phyloP scores from a whole-genome alignment of 2,888 invertebrate species.

The Dicycla oo region DNA sequence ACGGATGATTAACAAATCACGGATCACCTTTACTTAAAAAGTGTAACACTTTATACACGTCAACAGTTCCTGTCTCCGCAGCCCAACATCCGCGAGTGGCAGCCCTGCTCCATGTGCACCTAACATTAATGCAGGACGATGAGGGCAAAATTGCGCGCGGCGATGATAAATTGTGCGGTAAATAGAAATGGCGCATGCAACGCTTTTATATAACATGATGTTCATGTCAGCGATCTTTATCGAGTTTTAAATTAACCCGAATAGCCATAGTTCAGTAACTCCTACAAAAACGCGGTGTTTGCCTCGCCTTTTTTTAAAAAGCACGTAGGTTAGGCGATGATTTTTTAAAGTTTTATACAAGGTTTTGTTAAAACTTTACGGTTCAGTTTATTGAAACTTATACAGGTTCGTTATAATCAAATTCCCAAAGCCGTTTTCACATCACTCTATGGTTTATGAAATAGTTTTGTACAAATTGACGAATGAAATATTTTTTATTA shows the following conservation, averaged over 20 bases:
- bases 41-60: not conserved
- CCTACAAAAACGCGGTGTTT: constrained; percentile 44
- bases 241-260: constrained; percentile 60
- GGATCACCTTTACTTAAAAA: constrained; percentile 4
- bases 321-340: constrained; percentile 8
- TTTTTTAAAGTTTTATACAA: constrained; percentile 37
- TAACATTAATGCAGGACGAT: constrained; percentile 63
- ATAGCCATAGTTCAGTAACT: constrained; percentile 62
- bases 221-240: constrained; percentile 67
- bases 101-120: constrained; percentile 42
- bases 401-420: constrained; percentile 10
- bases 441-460: constrained; percentile 14
- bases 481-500: constrained; percentile 21
- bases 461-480: constrained; percentile 5
- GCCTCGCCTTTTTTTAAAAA: constrained; percentile 33
- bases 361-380: constrained; percentile 19
- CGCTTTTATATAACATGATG: constrained; percentile 66
- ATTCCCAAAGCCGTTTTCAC: constrained; percentile 7
- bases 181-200: constrained; percentile 73
- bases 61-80: not conserved
- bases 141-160: constrained; percentile 68
- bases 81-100: not conserved
- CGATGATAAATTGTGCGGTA: constrained; percentile 69
- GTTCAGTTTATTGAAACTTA: constrained; percentile 41
- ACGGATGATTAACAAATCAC: no score